Conservation (phyloP, 2,888 invertebrate species). For the Eilema sororculum region DNA sequence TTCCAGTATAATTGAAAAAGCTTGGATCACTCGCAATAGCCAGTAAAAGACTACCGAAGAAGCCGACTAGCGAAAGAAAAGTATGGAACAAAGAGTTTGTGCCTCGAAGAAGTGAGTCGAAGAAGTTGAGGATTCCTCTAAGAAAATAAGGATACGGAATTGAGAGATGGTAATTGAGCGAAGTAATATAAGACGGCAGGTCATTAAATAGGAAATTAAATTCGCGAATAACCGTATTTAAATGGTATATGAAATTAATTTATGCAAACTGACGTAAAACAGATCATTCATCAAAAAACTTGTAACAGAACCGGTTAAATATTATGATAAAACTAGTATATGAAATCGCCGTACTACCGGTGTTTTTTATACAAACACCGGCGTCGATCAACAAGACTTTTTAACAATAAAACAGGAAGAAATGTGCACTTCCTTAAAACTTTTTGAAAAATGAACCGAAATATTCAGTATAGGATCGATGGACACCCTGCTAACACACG, state of each 20-base stretch:
- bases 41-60: neutral
- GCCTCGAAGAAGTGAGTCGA: too few relatives aligned
- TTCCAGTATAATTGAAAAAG: neutral
- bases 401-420: neutral
- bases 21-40: neutral
- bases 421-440: neutral
- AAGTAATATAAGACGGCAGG: neutral
- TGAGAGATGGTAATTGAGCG: neutral
- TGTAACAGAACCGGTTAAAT: slow-evolving; percentile 10
- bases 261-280: slow-evolving; percentile 1
- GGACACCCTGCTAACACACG: neutral
- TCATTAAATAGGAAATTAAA: neutral
- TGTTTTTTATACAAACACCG: neutral
- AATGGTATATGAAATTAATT: neutral
- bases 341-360: slow-evolving; percentile 9
- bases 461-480: neutral
- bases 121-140: too few relatives aligned
- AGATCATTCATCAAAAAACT: slow-evolving; percentile 1
- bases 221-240: neutral
- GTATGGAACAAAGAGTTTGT: neutral
- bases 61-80: too few relatives aligned
- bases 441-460: neutral
- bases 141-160: neutral
- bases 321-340: slow-evolving; percentile 4
- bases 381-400: neutral